Percentiles rank a stretch among this genome's conserved stretches.
phyloP scores from a whole-genome alignment of 1,140 invertebrate species.

The Philopotamus ludificatus region DNA sequence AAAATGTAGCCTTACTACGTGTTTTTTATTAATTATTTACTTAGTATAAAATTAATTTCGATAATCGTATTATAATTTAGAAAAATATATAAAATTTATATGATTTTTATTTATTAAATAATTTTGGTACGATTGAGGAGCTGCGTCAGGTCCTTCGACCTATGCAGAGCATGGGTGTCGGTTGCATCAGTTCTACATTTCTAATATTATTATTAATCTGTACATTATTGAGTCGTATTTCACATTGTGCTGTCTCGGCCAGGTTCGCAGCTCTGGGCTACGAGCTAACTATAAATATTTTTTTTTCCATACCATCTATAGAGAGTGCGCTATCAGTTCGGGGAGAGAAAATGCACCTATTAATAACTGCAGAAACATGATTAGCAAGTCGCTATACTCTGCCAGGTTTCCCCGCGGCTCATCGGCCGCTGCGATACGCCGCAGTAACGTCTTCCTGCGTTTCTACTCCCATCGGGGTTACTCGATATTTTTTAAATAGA shows the following conservation, averaged over 20 bases:
- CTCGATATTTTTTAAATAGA: too few species aligned
- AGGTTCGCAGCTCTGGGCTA: constrained; percentile 12
- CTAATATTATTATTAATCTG: constrained; percentile 6
- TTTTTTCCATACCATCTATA: not conserved
- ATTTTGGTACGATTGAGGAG: too few species aligned
- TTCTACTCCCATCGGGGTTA: constrained; percentile 15
- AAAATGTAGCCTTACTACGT: too few species aligned
- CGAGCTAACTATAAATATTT: not conserved
- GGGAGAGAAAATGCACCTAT: constrained; percentile 5
- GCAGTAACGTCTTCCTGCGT: constrained; percentile 19
- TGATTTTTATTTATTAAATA: too few species aligned
- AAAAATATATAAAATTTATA: too few species aligned
- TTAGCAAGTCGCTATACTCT: constrained; percentile 27
- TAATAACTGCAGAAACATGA: constrained; percentile 33
- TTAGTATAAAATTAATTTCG: too few species aligned
- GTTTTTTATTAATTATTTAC: too few species aligned
- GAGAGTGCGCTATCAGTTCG: not conserved
- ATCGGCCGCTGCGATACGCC: not conserved
- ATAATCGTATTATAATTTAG: too few species aligned
- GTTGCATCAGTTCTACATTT: not conserved
- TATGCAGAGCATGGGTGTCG: too few species aligned
- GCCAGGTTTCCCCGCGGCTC: constrained; percentile 8
- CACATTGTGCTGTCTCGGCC: constrained; percentile 11
- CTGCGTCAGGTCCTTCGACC: too few species aligned
- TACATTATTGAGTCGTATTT: not conserved